Conservation (phyloP, 2,113 vertebrate genomes). For the Pygoscelis adeliae region DNA sequence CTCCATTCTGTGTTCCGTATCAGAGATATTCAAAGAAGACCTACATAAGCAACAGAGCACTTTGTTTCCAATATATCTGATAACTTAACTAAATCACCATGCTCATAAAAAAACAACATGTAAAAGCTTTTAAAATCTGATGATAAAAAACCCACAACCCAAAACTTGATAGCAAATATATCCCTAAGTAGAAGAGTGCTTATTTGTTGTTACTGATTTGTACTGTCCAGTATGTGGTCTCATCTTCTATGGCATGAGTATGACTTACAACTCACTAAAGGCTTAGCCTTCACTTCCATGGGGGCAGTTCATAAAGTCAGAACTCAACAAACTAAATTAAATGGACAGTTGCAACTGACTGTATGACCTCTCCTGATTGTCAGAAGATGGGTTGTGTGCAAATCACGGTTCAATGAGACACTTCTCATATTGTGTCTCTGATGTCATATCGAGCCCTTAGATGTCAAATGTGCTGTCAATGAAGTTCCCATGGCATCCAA, state of each 20-base stretch:
- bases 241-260: background rate
- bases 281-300: background rate
- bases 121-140: background rate
- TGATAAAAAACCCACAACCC: background rate
- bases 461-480: background rate
- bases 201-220: slow-evolving; percentile 38
- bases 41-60: background rate
- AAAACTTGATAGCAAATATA: slow-evolving; percentile 14
- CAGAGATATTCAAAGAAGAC: background rate
- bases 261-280: background rate
- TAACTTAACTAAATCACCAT: background rate
- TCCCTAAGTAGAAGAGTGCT: background rate
- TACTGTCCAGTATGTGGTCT: background rate
- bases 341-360: background rate
- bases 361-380: background rate
- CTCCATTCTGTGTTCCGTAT: background rate
- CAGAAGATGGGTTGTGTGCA: background rate
- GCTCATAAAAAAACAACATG: background rate
- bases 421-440: background rate
- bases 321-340: background rate
- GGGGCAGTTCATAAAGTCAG: background rate
- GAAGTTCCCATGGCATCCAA: background rate
- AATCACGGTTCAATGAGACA: background rate
- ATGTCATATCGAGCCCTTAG: background rate
- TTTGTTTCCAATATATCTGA: background rate